phyloP scores from a whole-genome alignment of 2,113 vertebrate genomes.

The Telmatochromis bifrenatus region DNA sequence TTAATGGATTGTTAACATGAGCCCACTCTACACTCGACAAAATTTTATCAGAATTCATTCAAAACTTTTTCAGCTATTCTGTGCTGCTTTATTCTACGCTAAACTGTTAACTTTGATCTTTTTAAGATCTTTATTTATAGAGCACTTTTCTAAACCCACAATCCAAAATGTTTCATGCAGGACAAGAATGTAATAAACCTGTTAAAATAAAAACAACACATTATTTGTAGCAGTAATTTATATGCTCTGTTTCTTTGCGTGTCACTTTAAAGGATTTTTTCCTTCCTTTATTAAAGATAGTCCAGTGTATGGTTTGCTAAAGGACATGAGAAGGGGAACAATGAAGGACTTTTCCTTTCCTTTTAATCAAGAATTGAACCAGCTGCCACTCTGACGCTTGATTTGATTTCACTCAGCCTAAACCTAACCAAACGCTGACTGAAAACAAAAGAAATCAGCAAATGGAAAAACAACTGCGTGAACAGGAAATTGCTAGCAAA shows the following conservation, averaged over 20 bases:
- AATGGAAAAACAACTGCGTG: not conserved
- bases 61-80: not conserved
- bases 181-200: not conserved
- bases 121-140: not conserved
- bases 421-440: not conserved
- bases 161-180: not conserved
- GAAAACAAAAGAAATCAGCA: not conserved
- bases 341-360: not conserved
- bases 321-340: not conserved
- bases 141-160: not conserved
- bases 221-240: not conserved
- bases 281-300: not conserved
- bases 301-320: not conserved
- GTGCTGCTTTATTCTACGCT: not conserved
- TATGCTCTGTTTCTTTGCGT: not conserved
- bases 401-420: not conserved
- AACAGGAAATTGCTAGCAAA: not conserved
- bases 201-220: not conserved
- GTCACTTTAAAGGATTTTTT: not conserved
- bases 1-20: not conserved
- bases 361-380: not conserved
- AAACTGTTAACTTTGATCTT: not conserved
- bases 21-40: not conserved
- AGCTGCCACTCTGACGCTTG: not conserved
- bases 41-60: not conserved